Base-by-base conservation (phyloP, 2,797 vertebrate species). In the Parauchenoglanis punctatus region DNA sequence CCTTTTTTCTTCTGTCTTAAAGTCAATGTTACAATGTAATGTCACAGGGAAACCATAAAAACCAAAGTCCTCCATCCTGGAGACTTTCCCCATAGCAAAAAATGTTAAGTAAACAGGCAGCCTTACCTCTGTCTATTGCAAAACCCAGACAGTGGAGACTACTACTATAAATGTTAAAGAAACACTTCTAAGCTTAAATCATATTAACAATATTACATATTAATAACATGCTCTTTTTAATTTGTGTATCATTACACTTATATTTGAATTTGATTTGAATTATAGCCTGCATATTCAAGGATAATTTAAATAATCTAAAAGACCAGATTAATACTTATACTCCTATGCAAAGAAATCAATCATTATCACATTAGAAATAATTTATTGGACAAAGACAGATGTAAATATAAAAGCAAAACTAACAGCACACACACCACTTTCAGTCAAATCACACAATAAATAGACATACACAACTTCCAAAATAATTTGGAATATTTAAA, bases 321-420 rank as follows among this genome's bases (percentile, higher is more conserved):
- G 20, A 46, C 35, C 58, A n/a, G 12, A 81, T 61, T 81, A 63
- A 81, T 63, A 61, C 6, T 31, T 77, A 20, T 28, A 31, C 49
- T 18, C 18, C 11, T 40, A 25, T 13, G 76, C 1, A 28, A 49
- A 49, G 63, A 78, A 31, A 28, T 4, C 3, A 13, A 2, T 23
- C 12, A 72, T 28, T 28, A 61, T 31, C 23, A 73, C 17, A 67
- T 18, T 3, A 46, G 25, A 89, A 93, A 93, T 93, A 91, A 93
- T 94, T 92, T 92, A 94, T 91, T 92, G n/a, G 67, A 88, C 3
- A 90, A 0, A 88, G 20, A 87, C 52, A 89, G 28, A 86, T 20
- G 52, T 58, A 82, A 58, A 82, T 46, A 54, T 81, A 91, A 81
- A 89, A 35, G 35, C 61, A 89, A 86, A 81, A 77, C 18, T 82